Evolutionary conservation across 2,797 vertebrate genomes (phyloP).

Genomic region (Galago senegalensis): DNA sequence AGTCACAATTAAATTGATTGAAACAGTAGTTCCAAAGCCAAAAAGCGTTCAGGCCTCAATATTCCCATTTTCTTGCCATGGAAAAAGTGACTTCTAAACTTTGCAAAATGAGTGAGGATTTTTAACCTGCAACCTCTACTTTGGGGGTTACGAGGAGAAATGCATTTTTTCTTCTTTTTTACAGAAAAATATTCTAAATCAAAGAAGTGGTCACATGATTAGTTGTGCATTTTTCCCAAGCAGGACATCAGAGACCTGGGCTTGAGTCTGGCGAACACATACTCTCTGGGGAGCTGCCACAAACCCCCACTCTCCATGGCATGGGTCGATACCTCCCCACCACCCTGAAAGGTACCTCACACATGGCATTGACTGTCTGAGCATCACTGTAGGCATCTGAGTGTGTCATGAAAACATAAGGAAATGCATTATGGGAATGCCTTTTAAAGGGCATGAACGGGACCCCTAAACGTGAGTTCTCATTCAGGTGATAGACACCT

Average conservation of each 20-base stretch:
- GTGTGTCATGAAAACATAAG: not conserved
- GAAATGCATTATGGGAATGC: not conserved
- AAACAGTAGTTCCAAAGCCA: not conserved
- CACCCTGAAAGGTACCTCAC: not conserved
- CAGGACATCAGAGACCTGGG: not conserved
- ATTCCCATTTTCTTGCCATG: not conserved
- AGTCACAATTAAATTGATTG: not conserved
- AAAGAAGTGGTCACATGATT: not conserved
- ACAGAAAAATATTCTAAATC: not conserved
- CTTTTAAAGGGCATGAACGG: not conserved
- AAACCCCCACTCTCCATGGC: not conserved
- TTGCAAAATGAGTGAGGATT: slow-evolving; percentile 37
- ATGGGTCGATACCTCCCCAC: too few species aligned
- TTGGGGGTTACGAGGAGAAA: not conserved
- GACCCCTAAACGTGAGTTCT: not conserved
- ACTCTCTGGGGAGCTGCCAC: accelerated
- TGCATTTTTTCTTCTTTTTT: not conserved
- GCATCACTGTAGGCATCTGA: not conserved
- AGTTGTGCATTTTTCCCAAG: not conserved
- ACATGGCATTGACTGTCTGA: not conserved
- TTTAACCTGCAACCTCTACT: not conserved
- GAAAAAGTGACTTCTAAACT: slow-evolving; percentile 5
- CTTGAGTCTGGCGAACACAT: not conserved
- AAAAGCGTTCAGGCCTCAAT: not conserved
- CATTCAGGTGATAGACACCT: not conserved